Percentiles rank a stretch among this genome's conserved stretches.
Evolutionary conservation across 37 sponge, comb jelly and placozoan species (phyloP).

Genomic region (Ianthella basta): DNA sequence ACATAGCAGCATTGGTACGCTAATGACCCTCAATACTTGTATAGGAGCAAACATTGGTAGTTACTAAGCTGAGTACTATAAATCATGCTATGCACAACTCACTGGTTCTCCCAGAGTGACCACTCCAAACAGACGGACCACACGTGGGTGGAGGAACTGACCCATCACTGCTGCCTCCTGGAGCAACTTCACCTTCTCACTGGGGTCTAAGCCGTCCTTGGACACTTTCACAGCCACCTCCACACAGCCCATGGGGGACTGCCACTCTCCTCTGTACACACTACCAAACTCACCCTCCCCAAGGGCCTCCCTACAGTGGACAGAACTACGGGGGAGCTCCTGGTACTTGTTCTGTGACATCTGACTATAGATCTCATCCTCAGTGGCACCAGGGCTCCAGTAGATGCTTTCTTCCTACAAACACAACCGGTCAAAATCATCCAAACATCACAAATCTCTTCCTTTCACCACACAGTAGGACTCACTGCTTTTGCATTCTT

Average conservation of each 20-base stretch:
- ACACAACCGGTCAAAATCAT: too few relatives aligned
- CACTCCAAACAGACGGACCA: conserved; percentile 17
- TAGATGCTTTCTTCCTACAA: background rate
- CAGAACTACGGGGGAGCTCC: background rate
- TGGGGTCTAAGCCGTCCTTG: background rate
- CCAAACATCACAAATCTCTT: too few relatives aligned
- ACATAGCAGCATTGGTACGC: too few relatives aligned
- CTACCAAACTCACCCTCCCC: conserved; percentile 7
- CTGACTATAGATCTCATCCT: background rate
- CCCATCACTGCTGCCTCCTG: conserved; percentile 25
- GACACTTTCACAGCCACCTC: conserved; percentile 20
- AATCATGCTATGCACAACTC: too few relatives aligned
- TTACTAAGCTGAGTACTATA: too few relatives aligned
- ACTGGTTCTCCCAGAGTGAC: background rate
- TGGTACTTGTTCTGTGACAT: conserved; percentile 21
- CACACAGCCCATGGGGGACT: conserved; percentile 8
- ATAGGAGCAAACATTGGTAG: too few relatives aligned
- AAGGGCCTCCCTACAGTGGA: background rate
- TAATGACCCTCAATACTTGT: too few relatives aligned
- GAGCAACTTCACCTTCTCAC: conserved; percentile 5
- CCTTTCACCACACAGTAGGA: too few relatives aligned
- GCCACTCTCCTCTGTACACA: conserved; percentile 9
- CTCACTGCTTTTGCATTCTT: too few relatives aligned
- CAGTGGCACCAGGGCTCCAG: conserved; percentile 3
- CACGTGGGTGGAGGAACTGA: background rate